A percentile compares a stretch with the other conserved stretches of the same genome.
These are phyloP conservation scores for Acrocera orbiculus DNA, from an alignment of 2,888 invertebrate species.

Conservation along the genomic window DNA sequence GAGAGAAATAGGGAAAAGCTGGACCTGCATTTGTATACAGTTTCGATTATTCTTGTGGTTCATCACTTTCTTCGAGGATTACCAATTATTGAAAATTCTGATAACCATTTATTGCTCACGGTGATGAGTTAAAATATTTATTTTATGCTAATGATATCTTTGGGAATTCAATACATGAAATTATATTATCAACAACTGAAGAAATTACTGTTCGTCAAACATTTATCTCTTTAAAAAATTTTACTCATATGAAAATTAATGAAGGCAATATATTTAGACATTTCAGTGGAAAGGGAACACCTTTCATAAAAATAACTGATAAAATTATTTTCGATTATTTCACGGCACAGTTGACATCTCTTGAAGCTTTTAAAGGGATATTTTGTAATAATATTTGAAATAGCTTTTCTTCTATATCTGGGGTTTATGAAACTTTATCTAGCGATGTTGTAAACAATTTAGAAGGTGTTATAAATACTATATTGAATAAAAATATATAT, in stretches of 20 bases:
- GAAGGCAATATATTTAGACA: slow-evolving; percentile 24
- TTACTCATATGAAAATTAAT: slow-evolving; percentile 32
- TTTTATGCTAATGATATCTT: slow-evolving; percentile 46
- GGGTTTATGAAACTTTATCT: too few species aligned
- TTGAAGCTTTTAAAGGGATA: slow-evolving; percentile 21
- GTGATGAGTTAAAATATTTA: slow-evolving; percentile 54
- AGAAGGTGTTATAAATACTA: too few species aligned
- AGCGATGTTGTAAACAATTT: too few species aligned
- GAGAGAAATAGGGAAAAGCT: slow-evolving; percentile 47
- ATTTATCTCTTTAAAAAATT: slow-evolving; percentile 50
- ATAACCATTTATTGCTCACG: slow-evolving; percentile 37
- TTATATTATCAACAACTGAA: slow-evolving; percentile 30
- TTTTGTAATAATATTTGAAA: slow-evolving; percentile 20
- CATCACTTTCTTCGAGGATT: slow-evolving; percentile 46
- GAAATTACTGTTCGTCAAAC: slow-evolving; percentile 47
- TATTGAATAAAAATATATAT: too few species aligned
- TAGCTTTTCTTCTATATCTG: too few species aligned
- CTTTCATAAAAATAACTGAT: slow-evolving; percentile 38
- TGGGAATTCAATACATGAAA: slow-evolving; percentile 35
- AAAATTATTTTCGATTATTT: slow-evolving; percentile 33
- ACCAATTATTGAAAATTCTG: slow-evolving; percentile 35
- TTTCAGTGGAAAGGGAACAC: slow-evolving; percentile 30
- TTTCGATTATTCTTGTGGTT: slow-evolving; percentile 51
- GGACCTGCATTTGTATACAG: slow-evolving; percentile 53
- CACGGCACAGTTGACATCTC: slow-evolving; percentile 24